Base-by-base conservation (phyloP, 2,797 vertebrate genomes). In the Dendrocincla tyrannina region DNA sequence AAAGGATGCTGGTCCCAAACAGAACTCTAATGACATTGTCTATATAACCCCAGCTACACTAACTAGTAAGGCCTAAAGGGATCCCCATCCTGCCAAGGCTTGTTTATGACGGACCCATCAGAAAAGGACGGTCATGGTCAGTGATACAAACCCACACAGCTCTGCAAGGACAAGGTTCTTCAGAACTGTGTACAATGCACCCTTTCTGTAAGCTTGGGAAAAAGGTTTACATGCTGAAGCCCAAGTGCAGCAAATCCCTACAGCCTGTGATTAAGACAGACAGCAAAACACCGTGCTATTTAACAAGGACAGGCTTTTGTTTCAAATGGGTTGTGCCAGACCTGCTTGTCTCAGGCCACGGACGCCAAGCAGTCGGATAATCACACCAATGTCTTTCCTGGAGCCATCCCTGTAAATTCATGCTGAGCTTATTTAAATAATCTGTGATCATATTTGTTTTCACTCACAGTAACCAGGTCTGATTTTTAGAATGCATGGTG, bases 261-360 rank as follows among this genome's bases (percentile, higher is more conserved):
- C 30, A 83, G 88, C 82, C 78, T 84, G 42, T 68, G 79, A 92
- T 89, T 89, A 85, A 94, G 73, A 58, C 59, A 92, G 63, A 25
- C 30, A 89, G 72, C 56, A 58, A 74, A 91, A 85, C 58, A 53
- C 50, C 20, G 10, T 17, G 50, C 41, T 72, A 42, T 85, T 93
- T 78, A 93, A 89, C 55, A 47, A 72, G 73, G 58, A 81, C 35
- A 35, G 52, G 75, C 79, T 93, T 85, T 81, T 94, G 89, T 78
- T 94, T 62, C 89, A 81, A 67, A 72, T 66, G 55, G 62, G 72
- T 25, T 84, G 82, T 94, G 87, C 91, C 92, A 91, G 89, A 89
- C 73, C 66, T 88, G 62, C 88, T 28, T 56, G 66, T 80, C 72
- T 95, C 64, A 58, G 76, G 75, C 85, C 69, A 69, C 66, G 33